Evolutionary conservation across 2,888 invertebrate genomes (phyloP).

Genomic region (Thera britannica): DNA sequence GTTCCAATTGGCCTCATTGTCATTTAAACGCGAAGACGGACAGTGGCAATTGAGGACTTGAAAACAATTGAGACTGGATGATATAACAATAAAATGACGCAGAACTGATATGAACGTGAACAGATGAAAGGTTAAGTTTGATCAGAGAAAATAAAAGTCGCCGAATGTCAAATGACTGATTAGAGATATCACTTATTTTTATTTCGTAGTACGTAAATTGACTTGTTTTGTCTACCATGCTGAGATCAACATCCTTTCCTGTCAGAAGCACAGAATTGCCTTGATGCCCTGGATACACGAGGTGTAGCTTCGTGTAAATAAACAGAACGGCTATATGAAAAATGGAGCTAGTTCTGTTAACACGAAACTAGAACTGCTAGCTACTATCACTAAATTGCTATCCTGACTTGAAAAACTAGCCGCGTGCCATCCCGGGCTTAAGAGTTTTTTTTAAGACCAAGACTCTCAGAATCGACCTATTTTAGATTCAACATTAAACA

Average conservation of each 20-base stretch:
- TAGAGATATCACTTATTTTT: constrained; percentile 3
- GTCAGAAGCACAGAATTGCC: background rate
- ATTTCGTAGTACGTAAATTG: background rate
- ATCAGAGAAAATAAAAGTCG: constrained; percentile 9
- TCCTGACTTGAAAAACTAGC: no score
- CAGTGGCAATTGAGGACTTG: constrained; percentile 36
- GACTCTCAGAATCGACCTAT: no score
- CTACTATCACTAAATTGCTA: no score
- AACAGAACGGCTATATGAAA: no score
- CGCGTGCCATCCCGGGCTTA: no score
- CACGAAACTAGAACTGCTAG: no score
- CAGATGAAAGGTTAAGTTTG: constrained; percentile 28
- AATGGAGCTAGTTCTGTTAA: no score
- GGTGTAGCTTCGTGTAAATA: no score
- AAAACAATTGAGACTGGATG: constrained; percentile 36
- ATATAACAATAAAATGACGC: constrained; percentile 33
- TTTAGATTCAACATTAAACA: no score
- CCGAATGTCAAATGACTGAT: constrained; percentile 10
- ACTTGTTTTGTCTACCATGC: background rate
- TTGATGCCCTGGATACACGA: no score
- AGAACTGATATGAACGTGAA: constrained; percentile 42
- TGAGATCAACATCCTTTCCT: background rate
- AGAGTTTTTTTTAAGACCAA: no score
- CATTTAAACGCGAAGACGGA: constrained; percentile 33
- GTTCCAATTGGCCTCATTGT: constrained; percentile 32